Percentiles rank a stretch among this genome's conserved stretches.
These are phyloP conservation scores for Drosophila takahashii DNA, from an alignment of 1,140 invertebrate genomes.

Conservation along the genomic window DNA sequence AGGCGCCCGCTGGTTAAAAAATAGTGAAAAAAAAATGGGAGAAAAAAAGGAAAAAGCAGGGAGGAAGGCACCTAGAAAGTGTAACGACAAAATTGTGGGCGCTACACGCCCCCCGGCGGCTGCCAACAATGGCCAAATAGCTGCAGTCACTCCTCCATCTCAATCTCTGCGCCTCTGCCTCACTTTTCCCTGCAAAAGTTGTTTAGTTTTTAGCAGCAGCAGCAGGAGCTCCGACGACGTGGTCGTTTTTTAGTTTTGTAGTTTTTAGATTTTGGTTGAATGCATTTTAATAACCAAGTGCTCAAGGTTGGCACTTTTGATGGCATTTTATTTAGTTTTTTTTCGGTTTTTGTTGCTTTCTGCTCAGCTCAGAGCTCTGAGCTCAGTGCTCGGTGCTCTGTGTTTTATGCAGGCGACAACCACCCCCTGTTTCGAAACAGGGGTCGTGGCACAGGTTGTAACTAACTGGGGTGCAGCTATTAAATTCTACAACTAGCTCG, in stretches of 20 bases:
- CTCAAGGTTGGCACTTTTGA: constrained; percentile 81
- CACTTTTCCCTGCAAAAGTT: constrained; percentile 51
- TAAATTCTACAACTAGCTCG: constrained; percentile 65
- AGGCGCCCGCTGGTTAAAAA: constrained; percentile 63
- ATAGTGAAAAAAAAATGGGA: constrained; percentile 6
- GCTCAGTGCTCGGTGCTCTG: constrained; percentile 7
- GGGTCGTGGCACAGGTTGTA: constrained; percentile 70
- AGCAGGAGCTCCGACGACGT: constrained; percentile 22
- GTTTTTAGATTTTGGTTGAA: constrained; percentile 83
- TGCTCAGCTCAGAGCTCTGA: neutral
- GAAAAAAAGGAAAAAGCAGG: neutral
- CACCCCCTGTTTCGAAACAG: constrained; percentile 1
- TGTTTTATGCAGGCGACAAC: constrained; percentile 62
- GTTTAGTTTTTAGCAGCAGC: constrained; percentile 58
- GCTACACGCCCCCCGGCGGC: constrained; percentile 55
- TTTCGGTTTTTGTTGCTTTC: constrained; percentile 9
- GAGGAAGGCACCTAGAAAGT: constrained; percentile 65
- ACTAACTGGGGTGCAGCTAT: constrained; percentile 72
- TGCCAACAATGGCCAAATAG: constrained; percentile 74
- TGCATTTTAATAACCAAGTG: constrained; percentile 82
- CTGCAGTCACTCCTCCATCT: constrained; percentile 55
- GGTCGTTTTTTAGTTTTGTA: constrained; percentile 71
- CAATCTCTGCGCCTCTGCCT: constrained; percentile 38
- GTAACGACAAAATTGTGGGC: constrained; percentile 81
- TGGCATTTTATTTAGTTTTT: constrained; percentile 65